Conservation (phyloP, 2,888 invertebrate genomes). For the Teinopalpus imperialis region DNA sequence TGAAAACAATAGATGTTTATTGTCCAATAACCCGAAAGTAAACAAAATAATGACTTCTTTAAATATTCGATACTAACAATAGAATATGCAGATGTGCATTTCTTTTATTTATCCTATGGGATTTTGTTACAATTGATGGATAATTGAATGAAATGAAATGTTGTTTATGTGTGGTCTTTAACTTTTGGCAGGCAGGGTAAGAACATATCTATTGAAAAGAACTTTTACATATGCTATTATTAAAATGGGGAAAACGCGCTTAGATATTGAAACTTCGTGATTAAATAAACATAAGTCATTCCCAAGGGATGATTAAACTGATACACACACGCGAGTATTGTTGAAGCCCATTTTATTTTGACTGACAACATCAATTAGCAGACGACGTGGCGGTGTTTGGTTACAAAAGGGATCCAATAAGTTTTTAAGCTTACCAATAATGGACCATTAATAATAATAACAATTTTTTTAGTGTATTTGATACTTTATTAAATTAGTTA, state of each 20-base stretch:
- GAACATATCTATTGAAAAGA: too few relatives aligned
- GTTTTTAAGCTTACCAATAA: constrained; percentile 59
- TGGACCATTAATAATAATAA: constrained; percentile 71
- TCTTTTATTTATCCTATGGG: too few relatives aligned
- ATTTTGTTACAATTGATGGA: too few relatives aligned
- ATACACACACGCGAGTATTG: constrained; percentile 32
- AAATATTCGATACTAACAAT: too few relatives aligned
- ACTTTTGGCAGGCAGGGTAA: too few relatives aligned
- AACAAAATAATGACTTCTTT: too few relatives aligned
- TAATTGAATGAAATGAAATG: too few relatives aligned
- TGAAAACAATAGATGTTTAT: too few relatives aligned
- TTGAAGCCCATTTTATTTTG: constrained; percentile 60
- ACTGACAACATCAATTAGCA: constrained; percentile 80
- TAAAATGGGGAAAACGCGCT: constrained; percentile 1
- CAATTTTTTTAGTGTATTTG: constrained; percentile 30
- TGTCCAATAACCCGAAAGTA: too few relatives aligned
- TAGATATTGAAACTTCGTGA: constrained; percentile 12
- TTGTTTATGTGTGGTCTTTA: too few relatives aligned
- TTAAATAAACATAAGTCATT: constrained; percentile 35
- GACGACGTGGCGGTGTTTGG: constrained; percentile 68
- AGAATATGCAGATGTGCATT: too few relatives aligned
- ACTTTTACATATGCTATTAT: constrained; percentile 7
- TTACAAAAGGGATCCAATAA: constrained; percentile 70
- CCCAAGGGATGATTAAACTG: constrained; percentile 59
- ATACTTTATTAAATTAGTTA: too few relatives aligned